Evolutionary conservation across 1,140 invertebrate species (phyloP).

Genomic region (Aphaenogaster floridana): DNA sequence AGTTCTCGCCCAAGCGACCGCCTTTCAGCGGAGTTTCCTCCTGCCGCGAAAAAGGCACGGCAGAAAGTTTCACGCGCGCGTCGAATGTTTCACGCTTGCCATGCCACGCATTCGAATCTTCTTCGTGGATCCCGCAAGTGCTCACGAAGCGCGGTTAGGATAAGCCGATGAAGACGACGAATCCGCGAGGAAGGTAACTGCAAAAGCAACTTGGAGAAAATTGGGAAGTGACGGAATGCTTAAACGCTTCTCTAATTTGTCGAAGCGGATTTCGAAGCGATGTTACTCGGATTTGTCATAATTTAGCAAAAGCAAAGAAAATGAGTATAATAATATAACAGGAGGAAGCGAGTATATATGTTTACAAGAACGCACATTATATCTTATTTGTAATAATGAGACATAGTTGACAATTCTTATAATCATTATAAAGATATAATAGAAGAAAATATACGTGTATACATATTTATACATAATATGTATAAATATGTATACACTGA

Average conservation of each 20-base stretch:
- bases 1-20: constrained; percentile 63
- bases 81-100: constrained; percentile 14
- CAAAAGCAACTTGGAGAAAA: not conserved
- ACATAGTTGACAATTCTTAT: too few relatives aligned
- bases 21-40: constrained; percentile 65
- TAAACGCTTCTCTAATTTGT: constrained; percentile 6
- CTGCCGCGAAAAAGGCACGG: constrained; percentile 18
- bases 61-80: constrained; percentile 35
- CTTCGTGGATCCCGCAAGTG: not conserved
- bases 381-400: not conserved
- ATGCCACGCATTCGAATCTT: constrained; percentile 22
- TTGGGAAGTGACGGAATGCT: not conserved
- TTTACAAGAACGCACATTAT: not conserved
- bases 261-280: too few relatives aligned
- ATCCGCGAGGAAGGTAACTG: constrained; percentile 5
- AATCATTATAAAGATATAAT: not conserved
- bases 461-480: too few relatives aligned
- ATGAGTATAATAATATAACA: not conserved
- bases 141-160: constrained; percentile 18
- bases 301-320: not conserved
- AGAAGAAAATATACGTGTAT: too few relatives aligned
- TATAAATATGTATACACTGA: too few relatives aligned
- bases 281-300: not conserved
- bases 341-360: not conserved
- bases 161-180: constrained; percentile 6